phyloP scores from a whole-genome alignment of 2,888 invertebrate species.

The Iphiclides podalirius region DNA sequence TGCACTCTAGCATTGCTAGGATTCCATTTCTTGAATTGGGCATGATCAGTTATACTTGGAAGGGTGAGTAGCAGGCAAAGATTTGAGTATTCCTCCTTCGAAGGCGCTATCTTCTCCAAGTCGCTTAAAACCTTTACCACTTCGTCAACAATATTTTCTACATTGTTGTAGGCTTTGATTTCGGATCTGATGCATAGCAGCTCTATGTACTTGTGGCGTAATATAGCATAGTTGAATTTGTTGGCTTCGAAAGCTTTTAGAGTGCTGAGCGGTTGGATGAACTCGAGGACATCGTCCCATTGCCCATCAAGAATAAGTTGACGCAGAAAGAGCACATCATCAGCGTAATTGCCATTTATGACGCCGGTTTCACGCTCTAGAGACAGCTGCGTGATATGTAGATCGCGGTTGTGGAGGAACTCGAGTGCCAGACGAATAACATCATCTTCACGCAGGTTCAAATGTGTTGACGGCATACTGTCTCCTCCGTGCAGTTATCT shows the following conservation, averaged over 20 bases:
- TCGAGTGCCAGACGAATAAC: slow-evolving; percentile 91
- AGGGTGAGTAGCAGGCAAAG: slow-evolving; percentile 94
- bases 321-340: slow-evolving; percentile 95
- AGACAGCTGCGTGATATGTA: slow-evolving; percentile 94
- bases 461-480: slow-evolving; percentile 89
- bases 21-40: slow-evolving; percentile 97
- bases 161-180: slow-evolving; percentile 39
- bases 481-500: slow-evolving; percentile 37
- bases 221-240: slow-evolving; percentile 91
- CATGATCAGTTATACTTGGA: slow-evolving; percentile 94
- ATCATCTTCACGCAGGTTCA: slow-evolving; percentile 93
- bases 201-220: slow-evolving; percentile 96
- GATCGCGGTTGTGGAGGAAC: slow-evolving; percentile 92
- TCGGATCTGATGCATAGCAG: slow-evolving; percentile 92
- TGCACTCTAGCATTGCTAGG: slow-evolving; percentile 96
- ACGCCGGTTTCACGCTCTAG: slow-evolving; percentile 97
- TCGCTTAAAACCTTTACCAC: slow-evolving; percentile 94
- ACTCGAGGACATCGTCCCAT: slow-evolving; percentile 98
- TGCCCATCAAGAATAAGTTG: slow-evolving; percentile 98
- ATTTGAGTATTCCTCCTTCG: slow-evolving; percentile 96
- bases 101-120: slow-evolving; percentile 92
- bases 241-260: slow-evolving; percentile 90
- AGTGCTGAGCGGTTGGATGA: slow-evolving; percentile 94
- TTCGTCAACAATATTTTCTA: slow-evolving; percentile 96
- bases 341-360: slow-evolving; percentile 95